These are phyloP conservation scores for Teinopalpus imperialis DNA, from an alignment of 2,888 invertebrate species.

Conservation along the genomic window DNA sequence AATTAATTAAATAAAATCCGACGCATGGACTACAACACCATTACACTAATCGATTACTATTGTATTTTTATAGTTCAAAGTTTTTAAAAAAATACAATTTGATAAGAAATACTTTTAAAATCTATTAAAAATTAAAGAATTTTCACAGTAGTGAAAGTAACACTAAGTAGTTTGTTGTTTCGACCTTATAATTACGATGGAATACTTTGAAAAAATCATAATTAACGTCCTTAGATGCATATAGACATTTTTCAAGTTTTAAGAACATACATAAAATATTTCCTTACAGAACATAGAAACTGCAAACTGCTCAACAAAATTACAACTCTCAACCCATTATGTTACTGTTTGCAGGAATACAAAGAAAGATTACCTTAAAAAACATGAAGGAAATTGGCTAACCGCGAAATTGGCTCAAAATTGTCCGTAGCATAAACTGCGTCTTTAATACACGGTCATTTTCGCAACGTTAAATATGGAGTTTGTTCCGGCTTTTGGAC, in stretches of 20 bases:
- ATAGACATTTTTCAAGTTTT: neutral
- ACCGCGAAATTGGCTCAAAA: slow-evolving; percentile 70
- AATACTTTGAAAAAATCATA: no score
- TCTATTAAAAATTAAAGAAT: no score
- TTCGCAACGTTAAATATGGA: slow-evolving; percentile 37
- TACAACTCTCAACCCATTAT: slow-evolving; percentile 1
- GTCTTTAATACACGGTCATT: slow-evolving; percentile 50
- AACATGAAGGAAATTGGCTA: slow-evolving; percentile 38
- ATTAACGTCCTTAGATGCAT: no score
- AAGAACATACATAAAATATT: neutral
- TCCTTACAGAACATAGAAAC: neutral
- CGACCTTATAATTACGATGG: no score
- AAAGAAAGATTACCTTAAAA: slow-evolving; percentile 14
- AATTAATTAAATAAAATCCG: no score
- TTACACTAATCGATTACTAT: no score
- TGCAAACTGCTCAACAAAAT: neutral
- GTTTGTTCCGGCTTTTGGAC: slow-evolving; percentile 33
- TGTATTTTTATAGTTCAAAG: no score
- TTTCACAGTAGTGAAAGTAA: no score
- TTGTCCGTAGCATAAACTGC: slow-evolving; percentile 64
- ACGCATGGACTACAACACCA: no score
- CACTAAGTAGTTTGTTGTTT: no score
- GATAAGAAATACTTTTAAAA: no score
- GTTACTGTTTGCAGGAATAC: slow-evolving; percentile 10
- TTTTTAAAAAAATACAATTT: no score